Evolutionary conservation across 2,888 invertebrate species (phyloP), one percentile per base, ranked within the genome.

Genomic region (Acanthosepion esculentum): DNA sequence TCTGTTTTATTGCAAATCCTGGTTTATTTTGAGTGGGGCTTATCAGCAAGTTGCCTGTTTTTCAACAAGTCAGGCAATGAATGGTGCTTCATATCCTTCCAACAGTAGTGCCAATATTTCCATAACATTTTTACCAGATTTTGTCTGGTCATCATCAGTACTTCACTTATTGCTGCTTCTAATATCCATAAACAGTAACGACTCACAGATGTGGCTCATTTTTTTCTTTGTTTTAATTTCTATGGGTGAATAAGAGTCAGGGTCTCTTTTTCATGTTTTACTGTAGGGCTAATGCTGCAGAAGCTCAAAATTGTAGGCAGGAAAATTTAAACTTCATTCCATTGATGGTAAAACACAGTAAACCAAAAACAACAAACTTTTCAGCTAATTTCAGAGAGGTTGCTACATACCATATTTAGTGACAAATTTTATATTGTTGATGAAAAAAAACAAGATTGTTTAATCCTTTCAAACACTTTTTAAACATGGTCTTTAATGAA

Each of bases 61-160:
- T 78, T 78, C 78, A 78, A 78, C 78, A 78, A 78, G 78, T 78
- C n/a, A 78, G 78, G n/a, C 78, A 78, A 12, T n/a, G n/a, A 33
- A 33, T 10, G n/a, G 10, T 78, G 3, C 33, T 33, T 78, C 15
- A 18, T 78, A 33, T 33, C n/a, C n/a, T 33, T 33, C 78, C n/a
- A 23, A 23, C 59, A 20, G 23, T 59, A 59, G 20, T 59, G n/a
- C 33, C 78, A 78, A 78, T 33, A 78, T 78, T 78, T 78, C 18
- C 78, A n/a, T 78, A 78, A 78, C n/a, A 78, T n/a, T 78, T 78
- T 78, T 78, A 78, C n/a, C 78, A 78, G 78, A 78, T 33, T 78
- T n/a, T n/a, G 78, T 78, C 78, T 33, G 78, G 78, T 78, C 78
- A 78, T 78, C 78, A 78, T 78, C 78, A 78, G 78, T n/a, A 78